phyloP scores from a whole-genome alignment of 2,797 vertebrate genomes.

The Agapornis canus region DNA sequence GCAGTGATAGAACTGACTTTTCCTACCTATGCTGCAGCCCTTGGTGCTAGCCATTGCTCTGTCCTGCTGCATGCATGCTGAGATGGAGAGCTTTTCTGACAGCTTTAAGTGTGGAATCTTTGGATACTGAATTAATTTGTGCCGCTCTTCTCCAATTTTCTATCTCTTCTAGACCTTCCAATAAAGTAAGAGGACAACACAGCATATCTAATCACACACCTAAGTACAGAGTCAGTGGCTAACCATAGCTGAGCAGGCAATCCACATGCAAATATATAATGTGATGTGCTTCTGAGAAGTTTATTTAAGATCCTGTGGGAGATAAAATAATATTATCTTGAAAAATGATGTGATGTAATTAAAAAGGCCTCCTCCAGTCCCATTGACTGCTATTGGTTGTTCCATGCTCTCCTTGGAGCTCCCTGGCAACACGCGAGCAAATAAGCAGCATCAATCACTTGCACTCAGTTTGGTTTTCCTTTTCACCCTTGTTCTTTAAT shows the following conservation, averaged over 20 bases:
- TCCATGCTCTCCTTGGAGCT: conserved; percentile 23
- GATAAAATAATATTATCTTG: background rate
- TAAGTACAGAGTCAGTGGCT: background rate
- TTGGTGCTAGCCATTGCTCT: background rate
- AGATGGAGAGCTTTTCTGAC: background rate
- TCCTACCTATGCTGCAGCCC: background rate
- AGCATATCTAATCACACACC: background rate
- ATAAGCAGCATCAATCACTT: conserved; percentile 58
- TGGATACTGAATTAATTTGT: background rate
- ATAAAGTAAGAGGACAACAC: background rate
- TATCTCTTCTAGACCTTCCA: background rate
- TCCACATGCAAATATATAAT: background rate
- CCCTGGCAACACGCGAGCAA: conserved; percentile 29
- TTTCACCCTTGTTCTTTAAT: conserved; percentile 45
- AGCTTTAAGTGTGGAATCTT: background rate
- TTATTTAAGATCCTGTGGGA: conserved; percentile 3
- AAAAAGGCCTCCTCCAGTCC: background rate
- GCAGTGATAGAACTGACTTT: background rate
- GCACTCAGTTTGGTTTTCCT: background rate
- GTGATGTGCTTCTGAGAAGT: background rate
- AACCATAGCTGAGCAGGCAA: background rate
- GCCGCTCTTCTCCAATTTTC: background rate
- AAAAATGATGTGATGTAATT: conserved; percentile 24
- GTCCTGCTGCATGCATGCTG: background rate
- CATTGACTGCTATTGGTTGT: background rate